Base-by-base conservation (phyloP, 2,113 vertebrate genomes). In the Calonectris borealis region DNA sequence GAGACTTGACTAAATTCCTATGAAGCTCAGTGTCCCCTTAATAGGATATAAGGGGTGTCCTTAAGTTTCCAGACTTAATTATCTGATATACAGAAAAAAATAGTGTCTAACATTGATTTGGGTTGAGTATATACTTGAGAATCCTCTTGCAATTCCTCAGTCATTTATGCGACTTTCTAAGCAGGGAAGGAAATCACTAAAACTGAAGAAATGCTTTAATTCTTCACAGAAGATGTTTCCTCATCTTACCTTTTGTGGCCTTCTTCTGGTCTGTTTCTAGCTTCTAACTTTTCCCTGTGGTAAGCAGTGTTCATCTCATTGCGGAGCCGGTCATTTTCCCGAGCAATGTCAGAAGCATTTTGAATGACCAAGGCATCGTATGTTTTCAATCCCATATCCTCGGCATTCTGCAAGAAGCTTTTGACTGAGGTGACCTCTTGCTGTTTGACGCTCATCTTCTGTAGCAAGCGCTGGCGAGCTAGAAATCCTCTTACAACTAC, bases 341-440 rank as follows among this genome's bases (percentile, higher is more conserved):
- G 97, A 26, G 99, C 98, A 2, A 99, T 99, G 97, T 99, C 99
- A 0, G 99, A 98, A 14, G 99, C 99, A 16, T 99, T 99, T 94
- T 99, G 99, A 84, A 99, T 98, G 91, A 99, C 99, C 97, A 99
- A 93, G 85, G 98, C 98, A 68, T 99, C 99, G 0, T 99, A 99
- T 60, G 98, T 97, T 88, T 96, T 98, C 93, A 99, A 75, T 21
- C 99, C 99, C 98, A 99, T 97, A 91, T 99, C 99, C 93, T 99
- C 99, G 4, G 98, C 98, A 11, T 97, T 98, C 97, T 99, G 99
- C 83, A 99, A 98, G 96, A 99, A 99, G 86, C 97, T 98, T 95
- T 98, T 98, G 93, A 99, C 83, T 49, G 97, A 97, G 16, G 95
- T 95, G 77, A 98, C 97, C 58, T 99, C 99, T 94, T 98, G 98